Conservation (phyloP, 1,140 invertebrate species). For the Heliconius melpomene region DNA sequence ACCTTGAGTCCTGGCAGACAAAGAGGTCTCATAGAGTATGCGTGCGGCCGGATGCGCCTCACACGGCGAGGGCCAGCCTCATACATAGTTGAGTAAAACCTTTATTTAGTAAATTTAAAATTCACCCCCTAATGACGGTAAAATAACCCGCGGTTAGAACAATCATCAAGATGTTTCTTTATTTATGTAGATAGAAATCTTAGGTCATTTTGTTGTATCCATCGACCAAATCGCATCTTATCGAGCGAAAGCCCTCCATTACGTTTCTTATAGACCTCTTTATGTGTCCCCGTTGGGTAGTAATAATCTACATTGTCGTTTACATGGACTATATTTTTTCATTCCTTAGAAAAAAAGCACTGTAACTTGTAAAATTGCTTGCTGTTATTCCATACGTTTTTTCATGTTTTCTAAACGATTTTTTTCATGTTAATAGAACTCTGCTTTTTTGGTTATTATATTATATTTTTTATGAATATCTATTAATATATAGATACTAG, state of each 20-base stretch:
- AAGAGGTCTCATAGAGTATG: conserved; percentile 62
- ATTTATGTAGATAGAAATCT: conserved; percentile 40
- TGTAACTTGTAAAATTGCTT: conserved; percentile 49
- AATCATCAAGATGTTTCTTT: conserved; percentile 55
- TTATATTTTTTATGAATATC: not conserved
- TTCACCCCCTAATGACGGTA: conserved; percentile 65
- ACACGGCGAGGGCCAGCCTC: conserved; percentile 56
- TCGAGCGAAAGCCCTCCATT: conserved; percentile 56
- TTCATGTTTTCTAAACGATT: not conserved
- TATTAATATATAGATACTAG: not conserved
- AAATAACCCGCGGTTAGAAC: conserved; percentile 60
- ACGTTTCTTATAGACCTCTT: conserved; percentile 69
- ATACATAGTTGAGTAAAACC: conserved; percentile 72
- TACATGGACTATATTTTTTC: conserved; percentile 74
- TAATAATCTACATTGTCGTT: conserved; percentile 78
- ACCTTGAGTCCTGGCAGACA: conserved; percentile 64
- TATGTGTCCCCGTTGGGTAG: conserved; percentile 67
- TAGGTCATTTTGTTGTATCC: conserved; percentile 43
- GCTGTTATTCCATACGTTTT: conserved; percentile 44
- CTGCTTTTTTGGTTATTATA: not conserved
- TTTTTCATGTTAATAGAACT: not conserved
- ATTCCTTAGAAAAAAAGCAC: conserved; percentile 65
- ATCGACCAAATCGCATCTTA: conserved; percentile 53
- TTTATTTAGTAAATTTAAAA: conserved; percentile 65
- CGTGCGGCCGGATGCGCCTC: conserved; percentile 63